Percentiles rank a stretch among this genome's conserved stretches.
phyloP scores from a whole-genome alignment of 30 jellyfish, hydroid and myxozoan genomes.

The Hydractinia echinata region DNA sequence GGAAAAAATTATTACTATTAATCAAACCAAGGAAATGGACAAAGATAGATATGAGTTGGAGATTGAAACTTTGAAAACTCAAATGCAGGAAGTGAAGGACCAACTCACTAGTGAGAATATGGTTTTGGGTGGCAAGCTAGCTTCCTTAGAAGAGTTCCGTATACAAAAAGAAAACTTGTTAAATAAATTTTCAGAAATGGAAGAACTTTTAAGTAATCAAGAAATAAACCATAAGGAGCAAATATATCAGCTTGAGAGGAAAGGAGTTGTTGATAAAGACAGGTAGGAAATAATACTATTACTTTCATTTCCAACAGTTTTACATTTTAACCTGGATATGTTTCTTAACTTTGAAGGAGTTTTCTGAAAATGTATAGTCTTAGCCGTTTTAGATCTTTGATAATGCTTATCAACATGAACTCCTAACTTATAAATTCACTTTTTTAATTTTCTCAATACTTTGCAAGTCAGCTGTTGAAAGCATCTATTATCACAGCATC shows the following conservation, averaged over 20 bases:
- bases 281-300: slow-evolving; percentile 36
- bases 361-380: no score
- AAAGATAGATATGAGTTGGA: slow-evolving; percentile 87
- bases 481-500: no score
- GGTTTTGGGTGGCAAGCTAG: slow-evolving; percentile 92
- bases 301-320: no score
- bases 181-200: slow-evolving; percentile 72
- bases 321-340: no score
- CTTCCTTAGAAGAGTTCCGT: slow-evolving; percentile 91
- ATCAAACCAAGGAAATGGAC: slow-evolving; percentile 79
- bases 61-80: slow-evolving; percentile 71
- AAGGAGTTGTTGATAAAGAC: slow-evolving; percentile 95
- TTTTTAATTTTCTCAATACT: no score
- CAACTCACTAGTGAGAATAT: slow-evolving; percentile 90
- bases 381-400: no score
- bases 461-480: no score
- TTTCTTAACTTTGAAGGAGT: no score
- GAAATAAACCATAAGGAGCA: slow-evolving; percentile 75
- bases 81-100: slow-evolving; percentile 95
- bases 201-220: slow-evolving; percentile 60
- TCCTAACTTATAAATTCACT: no score
- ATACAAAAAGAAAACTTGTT: slow-evolving; percentile 84
- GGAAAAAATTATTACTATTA: slow-evolving; percentile 69
- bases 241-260: slow-evolving; percentile 74
- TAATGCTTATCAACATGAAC: no score